These are phyloP conservation scores for Cheilosia urbana DNA, from an alignment of 2,888 invertebrate species.

Conservation along the genomic window DNA sequence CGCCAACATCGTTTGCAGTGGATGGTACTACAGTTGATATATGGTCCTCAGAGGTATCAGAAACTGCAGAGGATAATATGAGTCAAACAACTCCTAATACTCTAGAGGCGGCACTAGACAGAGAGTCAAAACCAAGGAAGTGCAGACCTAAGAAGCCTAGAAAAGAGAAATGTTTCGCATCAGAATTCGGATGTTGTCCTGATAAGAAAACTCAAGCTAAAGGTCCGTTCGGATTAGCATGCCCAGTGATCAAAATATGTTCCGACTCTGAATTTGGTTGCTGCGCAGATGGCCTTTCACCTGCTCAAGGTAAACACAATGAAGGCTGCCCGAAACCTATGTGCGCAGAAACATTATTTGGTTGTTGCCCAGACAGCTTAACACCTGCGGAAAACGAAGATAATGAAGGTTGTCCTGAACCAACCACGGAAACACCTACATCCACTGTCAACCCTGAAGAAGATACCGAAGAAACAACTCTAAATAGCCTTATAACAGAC, in stretches of 20 bases:
- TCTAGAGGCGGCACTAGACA: slow-evolving; percentile 84
- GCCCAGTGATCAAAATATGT: slow-evolving; percentile 90
- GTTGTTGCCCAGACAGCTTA: slow-evolving; percentile 93
- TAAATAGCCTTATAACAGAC: slow-evolving; percentile 27
- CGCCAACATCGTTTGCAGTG: slow-evolving; percentile 74
- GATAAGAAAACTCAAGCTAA: slow-evolving; percentile 90
- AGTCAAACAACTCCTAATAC: slow-evolving; percentile 85
- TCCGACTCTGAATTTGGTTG: slow-evolving; percentile 91
- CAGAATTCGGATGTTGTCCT: slow-evolving; percentile 93
- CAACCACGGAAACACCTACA: slow-evolving; percentile 84
- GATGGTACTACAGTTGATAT: slow-evolving; percentile 81
- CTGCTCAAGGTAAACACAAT: slow-evolving; percentile 88
- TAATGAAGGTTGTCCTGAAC: slow-evolving; percentile 91
- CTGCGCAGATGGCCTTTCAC: slow-evolving; percentile 92
- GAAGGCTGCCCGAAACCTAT: slow-evolving; percentile 90
- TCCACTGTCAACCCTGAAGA: slow-evolving; percentile 77
- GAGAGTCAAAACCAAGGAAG: slow-evolving; percentile 84
- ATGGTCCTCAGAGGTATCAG: slow-evolving; percentile 80
- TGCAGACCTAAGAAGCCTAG: slow-evolving; percentile 85
- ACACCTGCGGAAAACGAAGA: slow-evolving; percentile 91
- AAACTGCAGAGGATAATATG: slow-evolving; percentile 79
- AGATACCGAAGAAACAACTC: slow-evolving; percentile 75
- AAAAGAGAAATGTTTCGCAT: slow-evolving; percentile 85
- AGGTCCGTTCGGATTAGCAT: slow-evolving; percentile 93
- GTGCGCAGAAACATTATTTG: slow-evolving; percentile 92